These are phyloP conservation scores for Agonopterix heracliana DNA, from an alignment of 2,888 invertebrate genomes.

Conservation along the genomic window DNA sequence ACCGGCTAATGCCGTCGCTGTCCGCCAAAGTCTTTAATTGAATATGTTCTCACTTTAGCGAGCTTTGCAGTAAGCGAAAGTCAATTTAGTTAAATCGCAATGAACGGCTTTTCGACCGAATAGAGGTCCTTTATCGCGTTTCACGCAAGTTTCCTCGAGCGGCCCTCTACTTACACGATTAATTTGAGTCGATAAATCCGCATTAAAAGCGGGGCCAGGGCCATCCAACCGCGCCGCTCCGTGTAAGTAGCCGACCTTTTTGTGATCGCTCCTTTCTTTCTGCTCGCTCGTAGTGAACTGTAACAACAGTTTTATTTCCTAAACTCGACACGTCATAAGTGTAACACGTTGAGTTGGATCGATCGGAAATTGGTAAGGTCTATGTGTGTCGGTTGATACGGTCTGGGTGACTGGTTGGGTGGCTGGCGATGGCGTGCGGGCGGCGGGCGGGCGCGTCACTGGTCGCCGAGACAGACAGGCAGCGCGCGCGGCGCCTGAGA, in stretches of 20 bases:
- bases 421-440: constrained; percentile 15
- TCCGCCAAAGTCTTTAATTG: constrained; percentile 13
- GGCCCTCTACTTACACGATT: constrained; percentile 70
- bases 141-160: constrained; percentile 66
- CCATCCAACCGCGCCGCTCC: constrained; percentile 60
- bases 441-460: constrained; percentile 35
- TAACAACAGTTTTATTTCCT: constrained; percentile 18
- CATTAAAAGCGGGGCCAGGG: constrained; percentile 66
- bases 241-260: constrained; percentile 59
- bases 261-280: constrained; percentile 45
- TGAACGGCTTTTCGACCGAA: constrained; percentile 50
- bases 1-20: constrained; percentile 5
- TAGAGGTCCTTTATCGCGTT: constrained; percentile 62
- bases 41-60: constrained; percentile 25
- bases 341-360: constrained; percentile 34
- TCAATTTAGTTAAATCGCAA: constrained; percentile 53
- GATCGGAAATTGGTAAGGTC: constrained; percentile 46
- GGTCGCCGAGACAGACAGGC: constrained; percentile 63
- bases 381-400: constrained; percentile 34
- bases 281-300: constrained; percentile 10
- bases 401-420: constrained; percentile 20
- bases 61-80: constrained; percentile 37
- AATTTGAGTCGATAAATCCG: constrained; percentile 75
- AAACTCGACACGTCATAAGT: constrained; percentile 30
- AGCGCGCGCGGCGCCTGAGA: constrained; percentile 68